These are phyloP conservation scores for Meles meles DNA, from an alignment of 2,113 vertebrate species.

Conservation along the genomic window DNA sequence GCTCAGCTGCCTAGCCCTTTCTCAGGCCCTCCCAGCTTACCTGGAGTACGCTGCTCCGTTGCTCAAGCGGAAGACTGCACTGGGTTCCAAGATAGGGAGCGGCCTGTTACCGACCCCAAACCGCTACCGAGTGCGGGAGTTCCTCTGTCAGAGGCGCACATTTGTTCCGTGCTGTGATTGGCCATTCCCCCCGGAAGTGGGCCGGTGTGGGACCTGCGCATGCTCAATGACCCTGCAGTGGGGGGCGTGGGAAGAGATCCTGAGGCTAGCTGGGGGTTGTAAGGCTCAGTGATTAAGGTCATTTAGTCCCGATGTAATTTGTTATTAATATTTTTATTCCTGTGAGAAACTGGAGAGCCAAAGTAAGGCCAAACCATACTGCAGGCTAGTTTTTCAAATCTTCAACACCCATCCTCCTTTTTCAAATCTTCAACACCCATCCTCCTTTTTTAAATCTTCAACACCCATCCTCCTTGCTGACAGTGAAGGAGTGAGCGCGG, in stretches of 20 bases:
- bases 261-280: neutral
- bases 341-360: neutral
- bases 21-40: neutral
- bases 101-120: fast-evolving
- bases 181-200: neutral
- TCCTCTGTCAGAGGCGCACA: too few relatives aligned
- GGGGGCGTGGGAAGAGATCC: fast-evolving
- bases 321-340: neutral
- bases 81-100: fast-evolving
- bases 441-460: neutral
- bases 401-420: neutral
- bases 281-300: neutral
- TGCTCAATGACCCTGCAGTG: neutral
- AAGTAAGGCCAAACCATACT: neutral
- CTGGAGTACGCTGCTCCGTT: neutral
- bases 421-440: neutral
- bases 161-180: neutral
- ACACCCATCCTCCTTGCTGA: neutral
- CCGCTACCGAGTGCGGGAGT: fast-evolving
- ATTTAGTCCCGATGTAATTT: neutral
- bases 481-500: neutral
- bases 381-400: neutral
- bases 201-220: neutral
- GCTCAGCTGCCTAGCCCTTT: neutral
- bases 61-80: too few relatives aligned